These are phyloP conservation scores for Kuschelorhynchus macadamiae DNA, from an alignment of 2,888 invertebrate species.

Conservation along the genomic window DNA sequence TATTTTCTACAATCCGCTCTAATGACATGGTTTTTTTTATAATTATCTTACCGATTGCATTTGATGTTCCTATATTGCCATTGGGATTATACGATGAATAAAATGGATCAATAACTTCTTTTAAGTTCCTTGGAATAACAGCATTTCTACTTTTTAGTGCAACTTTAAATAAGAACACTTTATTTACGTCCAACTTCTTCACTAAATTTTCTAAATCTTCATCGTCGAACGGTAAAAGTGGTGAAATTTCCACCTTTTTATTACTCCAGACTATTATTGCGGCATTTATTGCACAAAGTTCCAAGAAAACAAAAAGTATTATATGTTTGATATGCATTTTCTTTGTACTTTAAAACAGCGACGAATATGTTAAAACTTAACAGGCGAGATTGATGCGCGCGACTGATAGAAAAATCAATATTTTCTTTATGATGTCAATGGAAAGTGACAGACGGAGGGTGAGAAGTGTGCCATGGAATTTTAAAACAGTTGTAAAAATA, in stretches of 20 bases:
- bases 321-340: conserved; percentile 39
- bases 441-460: too few relatives aligned
- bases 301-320: conserved; percentile 35
- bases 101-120: conserved; percentile 58
- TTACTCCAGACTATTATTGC: conserved; percentile 60
- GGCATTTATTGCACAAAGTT: conserved; percentile 52
- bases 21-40: too few relatives aligned
- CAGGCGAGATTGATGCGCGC: too few relatives aligned
- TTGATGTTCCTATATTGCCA: conserved; percentile 60
- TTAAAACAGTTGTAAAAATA: too few relatives aligned
- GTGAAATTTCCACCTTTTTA: conserved; percentile 61
- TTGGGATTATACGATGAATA: conserved; percentile 64
- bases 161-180: conserved; percentile 60
- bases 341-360: too few relatives aligned
- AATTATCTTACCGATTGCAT: conserved; percentile 62
- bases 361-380: too few relatives aligned
- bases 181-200: conserved; percentile 59
- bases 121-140: conserved; percentile 57
- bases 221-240: conserved; percentile 62
- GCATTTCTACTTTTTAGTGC: conserved; percentile 41
- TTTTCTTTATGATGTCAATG: too few relatives aligned
- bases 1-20: too few relatives aligned
- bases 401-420: too few relatives aligned
- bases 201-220: conserved; percentile 61
- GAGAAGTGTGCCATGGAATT: too few relatives aligned